Evolutionary conservation across 23 tunicate genomes (phyloP).

Genomic region (Corella eumyota): DNA sequence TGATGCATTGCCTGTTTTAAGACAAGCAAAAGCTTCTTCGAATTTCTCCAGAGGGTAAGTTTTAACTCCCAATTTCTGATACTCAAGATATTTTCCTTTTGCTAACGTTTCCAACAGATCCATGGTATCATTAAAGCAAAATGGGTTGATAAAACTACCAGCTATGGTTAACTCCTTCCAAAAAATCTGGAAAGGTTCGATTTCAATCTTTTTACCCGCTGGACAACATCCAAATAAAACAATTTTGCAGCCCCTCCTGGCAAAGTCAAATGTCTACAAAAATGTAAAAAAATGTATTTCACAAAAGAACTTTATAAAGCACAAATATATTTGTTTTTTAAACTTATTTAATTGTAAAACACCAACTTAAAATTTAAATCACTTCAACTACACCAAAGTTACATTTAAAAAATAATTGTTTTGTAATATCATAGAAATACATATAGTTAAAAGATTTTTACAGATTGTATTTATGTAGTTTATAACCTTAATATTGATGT

Average conservation of each 20-base stretch:
- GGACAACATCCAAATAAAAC: slow-evolving; percentile 83
- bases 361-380: too few species aligned
- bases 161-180: slow-evolving; percentile 75
- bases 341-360: too few species aligned
- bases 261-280: slow-evolving; percentile 39
- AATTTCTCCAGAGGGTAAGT: slow-evolving; percentile 22
- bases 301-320: not conserved
- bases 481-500: too few species aligned
- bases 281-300: too few species aligned
- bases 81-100: slow-evolving; percentile 17
- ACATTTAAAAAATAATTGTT: too few species aligned
- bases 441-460: too few species aligned
- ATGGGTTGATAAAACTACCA: slow-evolving; percentile 72
- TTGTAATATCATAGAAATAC: too few species aligned
- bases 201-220: slow-evolving; percentile 63
- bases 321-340: too few species aligned
- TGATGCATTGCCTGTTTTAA: slow-evolving; percentile 56
- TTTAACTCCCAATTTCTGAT: slow-evolving; percentile 51
- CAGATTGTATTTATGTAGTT: too few species aligned
- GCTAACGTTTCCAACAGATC: slow-evolving; percentile 28
- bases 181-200: slow-evolving; percentile 77
- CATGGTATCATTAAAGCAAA: slow-evolving; percentile 69
- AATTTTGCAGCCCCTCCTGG: slow-evolving; percentile 67
- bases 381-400: too few species aligned
- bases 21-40: slow-evolving; percentile 45